Conservation (phyloP, 2,113 vertebrate species). For the Pristiophorus japonicus region DNA sequence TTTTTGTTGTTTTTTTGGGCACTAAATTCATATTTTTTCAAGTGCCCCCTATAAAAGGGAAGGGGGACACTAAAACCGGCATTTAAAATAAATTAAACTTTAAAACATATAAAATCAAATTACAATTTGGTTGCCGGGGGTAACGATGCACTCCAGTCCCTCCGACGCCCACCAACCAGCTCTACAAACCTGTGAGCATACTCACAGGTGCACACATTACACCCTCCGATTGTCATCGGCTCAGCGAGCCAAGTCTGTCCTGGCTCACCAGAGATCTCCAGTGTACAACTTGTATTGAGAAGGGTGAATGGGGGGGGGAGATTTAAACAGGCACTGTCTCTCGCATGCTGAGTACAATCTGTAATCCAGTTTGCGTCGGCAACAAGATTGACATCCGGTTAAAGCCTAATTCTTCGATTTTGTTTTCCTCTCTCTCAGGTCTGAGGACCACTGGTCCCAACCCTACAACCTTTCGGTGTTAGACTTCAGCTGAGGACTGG, state of each 20-base stretch:
- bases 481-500: not conserved
- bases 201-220: no score
- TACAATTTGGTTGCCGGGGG: no score
- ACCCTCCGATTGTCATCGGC: not conserved
- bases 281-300: not conserved
- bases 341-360: not conserved
- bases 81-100: no score
- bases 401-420: not conserved
- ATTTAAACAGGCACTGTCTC: not conserved
- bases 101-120: no score
- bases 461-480: not conserved
- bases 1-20: no score
- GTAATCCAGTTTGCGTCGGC: not conserved
- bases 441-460: slow-evolving; percentile 3
- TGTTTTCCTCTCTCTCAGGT: not conserved
- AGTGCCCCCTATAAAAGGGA: no score
- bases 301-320: not conserved
- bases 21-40: no score
- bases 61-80: no score
- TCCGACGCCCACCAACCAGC: no score
- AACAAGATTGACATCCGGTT: not conserved
- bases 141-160: no score
- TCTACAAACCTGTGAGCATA: no score
- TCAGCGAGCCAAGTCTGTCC: not conserved
- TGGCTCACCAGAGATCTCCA: not conserved